These are phyloP conservation scores for Odontophorus gujanensis DNA, from an alignment of 2,113 vertebrate species.

Conservation along the genomic window DNA sequence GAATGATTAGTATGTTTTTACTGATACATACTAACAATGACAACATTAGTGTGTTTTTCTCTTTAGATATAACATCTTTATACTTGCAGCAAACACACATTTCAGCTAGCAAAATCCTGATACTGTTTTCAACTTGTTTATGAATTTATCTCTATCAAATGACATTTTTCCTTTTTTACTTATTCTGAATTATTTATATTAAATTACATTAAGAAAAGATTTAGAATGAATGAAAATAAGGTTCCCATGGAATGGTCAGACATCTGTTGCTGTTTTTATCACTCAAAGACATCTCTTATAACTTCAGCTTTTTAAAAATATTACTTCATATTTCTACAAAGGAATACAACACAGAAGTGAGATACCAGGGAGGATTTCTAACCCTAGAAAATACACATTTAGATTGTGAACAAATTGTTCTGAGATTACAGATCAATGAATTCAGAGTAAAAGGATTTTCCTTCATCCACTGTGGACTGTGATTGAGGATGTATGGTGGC, in stretches of 20 bases:
- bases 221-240: constrained; percentile 60
- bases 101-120: constrained; percentile 28
- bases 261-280: constrained; percentile 72
- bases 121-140: constrained; percentile 3
- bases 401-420: constrained; percentile 20
- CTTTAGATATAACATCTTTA: background rate
- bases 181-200: constrained; percentile 67
- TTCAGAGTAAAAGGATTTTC: constrained; percentile 47
- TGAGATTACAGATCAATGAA: constrained; percentile 38
- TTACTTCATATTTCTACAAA: background rate
- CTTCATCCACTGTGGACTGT: background rate
- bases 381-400: background rate
- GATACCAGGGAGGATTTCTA: background rate
- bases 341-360: background rate
- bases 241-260: constrained; percentile 63
- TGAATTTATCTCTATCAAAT: constrained; percentile 44
- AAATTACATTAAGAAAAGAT: constrained; percentile 57
- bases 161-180: constrained; percentile 49
- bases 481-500: constrained; percentile 26
- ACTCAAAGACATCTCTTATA: constrained; percentile 51
- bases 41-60: background rate
- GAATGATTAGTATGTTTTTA: background rate
- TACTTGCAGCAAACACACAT: constrained; percentile 22
- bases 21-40: background rate
- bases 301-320: constrained; percentile 46